Evolutionary conservation across 2,797 vertebrate species (phyloP), one percentile per base, ranked within the genome.

Genomic region (Galagoides demidoff): DNA sequence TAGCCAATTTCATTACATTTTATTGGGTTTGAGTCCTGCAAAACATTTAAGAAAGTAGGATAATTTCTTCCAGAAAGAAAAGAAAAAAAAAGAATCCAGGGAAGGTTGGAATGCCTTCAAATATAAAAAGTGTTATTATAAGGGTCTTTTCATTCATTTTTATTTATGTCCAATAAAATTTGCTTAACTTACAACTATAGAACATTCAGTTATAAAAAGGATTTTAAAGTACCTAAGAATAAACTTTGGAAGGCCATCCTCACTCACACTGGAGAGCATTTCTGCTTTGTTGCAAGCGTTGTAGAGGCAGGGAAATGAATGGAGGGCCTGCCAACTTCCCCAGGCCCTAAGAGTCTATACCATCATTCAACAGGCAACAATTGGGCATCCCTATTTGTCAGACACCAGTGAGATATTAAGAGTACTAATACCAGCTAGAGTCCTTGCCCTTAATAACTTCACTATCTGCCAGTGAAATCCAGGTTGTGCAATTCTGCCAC

Each of bases 41-140:
- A 85, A 74, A 55, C 5, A 11, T 76, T 73, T 17, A 64, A 85
- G 39, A 83, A 96, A 78, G 34, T 76, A 3, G 7, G 45, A 57
- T 78, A 55, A 94, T 78, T 68, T 76, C 59, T 3, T 39, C 31
- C 34, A 82, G n/a, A 95, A 85, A 71, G 45, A 66, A 86, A 94
- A 79, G 37, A 61, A 86, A 89, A 11, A 85, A 22, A 55, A 52
- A 94, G 70, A 90, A 90, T 23, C 22, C 43, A 64, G 68, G 20
- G 39, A 68, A 85, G 34, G 13, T 73, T 37, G 37, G 55, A 79
- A 74, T 76, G 20, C 12, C 17, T 79, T 92, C 17, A 68, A 12
- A 77, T 89, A 49, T 12, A 57, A 81, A 78, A 39, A 61, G 27
- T 20, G 4, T 52, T 79, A 63, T 39, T 74, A 14, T 20, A 76